Conservation (phyloP, 2,888 invertebrate species). For the Aromia moschata region DNA sequence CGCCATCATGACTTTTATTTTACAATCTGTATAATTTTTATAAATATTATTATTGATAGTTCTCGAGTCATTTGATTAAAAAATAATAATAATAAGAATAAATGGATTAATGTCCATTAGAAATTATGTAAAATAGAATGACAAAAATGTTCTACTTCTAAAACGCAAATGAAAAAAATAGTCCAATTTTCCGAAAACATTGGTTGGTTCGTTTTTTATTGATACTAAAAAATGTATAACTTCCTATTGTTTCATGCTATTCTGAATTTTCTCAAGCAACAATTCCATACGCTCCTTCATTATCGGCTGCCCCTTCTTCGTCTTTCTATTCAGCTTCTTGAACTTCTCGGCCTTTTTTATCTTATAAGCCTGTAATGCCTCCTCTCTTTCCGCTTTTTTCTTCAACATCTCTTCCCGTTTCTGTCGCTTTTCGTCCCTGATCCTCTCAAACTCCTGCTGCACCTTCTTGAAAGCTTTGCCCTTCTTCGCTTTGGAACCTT, state of each 20-base stretch:
- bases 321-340: constrained; percentile 79
- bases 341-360: constrained; percentile 75
- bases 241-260: constrained; percentile 32
- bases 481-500: constrained; percentile 26
- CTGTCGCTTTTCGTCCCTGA: constrained; percentile 67
- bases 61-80: no score
- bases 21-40: no score
- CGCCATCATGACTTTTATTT: no score
- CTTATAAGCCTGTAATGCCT: constrained; percentile 74
- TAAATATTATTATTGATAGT: no score
- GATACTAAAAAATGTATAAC: neutral
- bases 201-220: no score
- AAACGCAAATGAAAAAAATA: no score
- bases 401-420: constrained; percentile 65
- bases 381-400: constrained; percentile 68
- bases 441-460: constrained; percentile 66
- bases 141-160: no score
- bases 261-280: constrained; percentile 79
- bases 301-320: constrained; percentile 83
- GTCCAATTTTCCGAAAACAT: no score
- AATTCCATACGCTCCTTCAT: constrained; percentile 85
- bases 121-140: no score
- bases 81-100: no score
- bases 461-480: constrained; percentile 63
- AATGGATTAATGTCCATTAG: no score